phyloP scores from a whole-genome alignment of 2,797 vertebrate genomes.

The Oreochromis grahami region DNA sequence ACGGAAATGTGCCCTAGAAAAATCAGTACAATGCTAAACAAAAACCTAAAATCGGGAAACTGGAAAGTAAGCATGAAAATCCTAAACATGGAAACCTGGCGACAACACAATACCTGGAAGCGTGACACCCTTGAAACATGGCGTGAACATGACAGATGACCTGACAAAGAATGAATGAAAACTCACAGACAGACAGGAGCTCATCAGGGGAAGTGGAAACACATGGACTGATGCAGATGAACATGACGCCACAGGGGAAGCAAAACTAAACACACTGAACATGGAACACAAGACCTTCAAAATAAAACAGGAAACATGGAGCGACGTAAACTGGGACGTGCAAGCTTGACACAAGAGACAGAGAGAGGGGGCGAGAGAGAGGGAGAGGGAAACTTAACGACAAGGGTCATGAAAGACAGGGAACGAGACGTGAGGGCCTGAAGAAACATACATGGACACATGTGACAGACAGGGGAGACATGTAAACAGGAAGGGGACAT shows the following conservation, averaged over 20 bases:
- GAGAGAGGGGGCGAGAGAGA: neutral
- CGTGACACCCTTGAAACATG: neutral
- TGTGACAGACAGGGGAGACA: neutral
- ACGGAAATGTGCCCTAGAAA: neutral
- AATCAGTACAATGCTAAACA: neutral
- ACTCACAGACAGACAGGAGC: neutral
- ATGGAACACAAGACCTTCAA: neutral
- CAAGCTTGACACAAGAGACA: neutral
- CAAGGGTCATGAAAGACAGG: neutral
- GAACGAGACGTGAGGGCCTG: neutral
- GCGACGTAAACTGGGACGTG: neutral
- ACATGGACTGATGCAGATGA: neutral
- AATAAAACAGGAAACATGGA: neutral
- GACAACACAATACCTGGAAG: neutral
- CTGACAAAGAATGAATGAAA: neutral
- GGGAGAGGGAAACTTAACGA: neutral
- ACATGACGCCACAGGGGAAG: neutral
- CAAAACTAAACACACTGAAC: neutral
- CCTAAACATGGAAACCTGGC: neutral
- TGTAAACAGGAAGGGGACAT: neutral
- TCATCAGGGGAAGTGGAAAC: neutral
- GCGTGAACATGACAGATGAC: neutral
- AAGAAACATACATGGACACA: neutral
- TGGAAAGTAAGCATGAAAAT: neutral
- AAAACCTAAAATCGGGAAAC: neutral